Base-by-base conservation (phyloP, 2,797 vertebrate species). In the Clamator glandarius region DNA sequence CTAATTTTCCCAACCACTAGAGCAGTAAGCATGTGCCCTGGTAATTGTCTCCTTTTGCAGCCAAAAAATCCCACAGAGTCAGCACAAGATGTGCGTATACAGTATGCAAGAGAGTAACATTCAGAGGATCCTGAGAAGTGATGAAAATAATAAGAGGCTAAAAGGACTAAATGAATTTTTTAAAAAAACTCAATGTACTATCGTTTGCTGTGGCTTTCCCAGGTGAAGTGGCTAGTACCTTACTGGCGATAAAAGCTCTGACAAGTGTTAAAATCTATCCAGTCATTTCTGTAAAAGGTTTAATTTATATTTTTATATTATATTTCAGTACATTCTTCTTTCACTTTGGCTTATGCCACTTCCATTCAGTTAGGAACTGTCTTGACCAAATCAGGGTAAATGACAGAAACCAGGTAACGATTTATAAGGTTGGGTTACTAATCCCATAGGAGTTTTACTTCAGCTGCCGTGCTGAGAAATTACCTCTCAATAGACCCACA, bases 341-440 rank as follows among this genome's bases (percentile, higher is more conserved):
- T 92, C 48, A 69, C 42, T 87, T 95, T 81, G 73, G 35, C 39
- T 87, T 85, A 51, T 5, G 3, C 69, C 36, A 52, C 29, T 84
- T 96, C 57, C 41, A 86, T 84, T 93, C 76, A 36, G 31, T 90
- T 93, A 87, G 31, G 33, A 82, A 76, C 41, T 90, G 57, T 91
- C 94, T 66, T 74, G 89, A 75, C 42, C 68, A 92, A 95, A 96
- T 93, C 96, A 94, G 86, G 18, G 75, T 86, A 90, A 92, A 86
- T 96, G 93, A 95, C 93, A 95, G 79, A 90, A 94, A 91, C 76
- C 62, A 94, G 90, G 87, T 90, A 91, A 90, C 85, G 69, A 79
- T 95, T 77, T 92, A 75, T 88, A 93, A 95, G 95, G 68, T 55
- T 93, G 77, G 90, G 58, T 82, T 93, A 87, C 90, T 92, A 94